Evolutionary conservation across 35 echinoderm and acorn worm genomes (phyloP).

Genomic region (Anneissia japonica): DNA sequence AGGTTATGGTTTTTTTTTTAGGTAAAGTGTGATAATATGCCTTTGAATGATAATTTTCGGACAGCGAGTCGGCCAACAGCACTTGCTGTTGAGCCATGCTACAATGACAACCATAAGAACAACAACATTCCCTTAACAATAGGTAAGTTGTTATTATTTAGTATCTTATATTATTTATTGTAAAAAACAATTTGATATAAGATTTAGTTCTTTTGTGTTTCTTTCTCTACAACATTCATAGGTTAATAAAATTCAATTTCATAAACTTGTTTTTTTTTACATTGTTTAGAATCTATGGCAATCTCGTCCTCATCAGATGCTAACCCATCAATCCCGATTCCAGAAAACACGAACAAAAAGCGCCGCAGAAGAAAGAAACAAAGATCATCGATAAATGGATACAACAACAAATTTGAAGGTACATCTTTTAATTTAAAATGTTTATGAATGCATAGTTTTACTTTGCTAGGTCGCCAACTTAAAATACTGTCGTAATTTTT

Average conservation of each 20-base stretch:
- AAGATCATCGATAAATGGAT: not conserved
- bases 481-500: too few species aligned
- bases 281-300: not conserved
- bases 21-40: not conserved
- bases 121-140: not conserved
- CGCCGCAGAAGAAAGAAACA: not conserved
- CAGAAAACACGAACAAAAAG: not conserved
- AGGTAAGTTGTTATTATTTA: not conserved
- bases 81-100: not conserved
- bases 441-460: too few species aligned
- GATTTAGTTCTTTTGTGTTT: too few species aligned
- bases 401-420: constrained; percentile 1
- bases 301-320: not conserved
- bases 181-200: too few species aligned
- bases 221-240: too few species aligned
- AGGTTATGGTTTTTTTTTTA: not conserved
- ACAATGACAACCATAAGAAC: not conserved
- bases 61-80: not conserved
- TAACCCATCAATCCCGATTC: not conserved
- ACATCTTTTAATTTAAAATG: too few species aligned
- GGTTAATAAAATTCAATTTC: too few species aligned
- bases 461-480: too few species aligned
- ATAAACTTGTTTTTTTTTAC: not conserved
- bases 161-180: not conserved
- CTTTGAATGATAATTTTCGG: not conserved